A percentile compares a stretch with the other conserved stretches of the same genome.
phyloP scores from a whole-genome alignment of 2,888 invertebrate genomes.

The Eristalis intricaria region DNA sequence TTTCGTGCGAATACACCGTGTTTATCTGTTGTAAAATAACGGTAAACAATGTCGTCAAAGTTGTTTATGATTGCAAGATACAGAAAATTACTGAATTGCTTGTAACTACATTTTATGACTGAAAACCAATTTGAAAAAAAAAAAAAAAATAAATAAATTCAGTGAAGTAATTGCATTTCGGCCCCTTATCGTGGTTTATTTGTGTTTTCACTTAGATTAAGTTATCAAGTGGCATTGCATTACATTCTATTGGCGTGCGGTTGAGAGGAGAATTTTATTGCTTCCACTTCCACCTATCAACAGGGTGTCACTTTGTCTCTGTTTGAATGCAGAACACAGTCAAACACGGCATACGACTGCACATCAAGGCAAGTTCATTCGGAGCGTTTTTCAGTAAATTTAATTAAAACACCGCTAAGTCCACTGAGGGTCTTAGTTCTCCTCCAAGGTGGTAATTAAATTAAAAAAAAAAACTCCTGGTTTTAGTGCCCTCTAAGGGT shows the following conservation, averaged over 20 bases:
- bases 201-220: constrained; percentile 6
- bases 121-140: neutral
- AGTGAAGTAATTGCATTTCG: constrained; percentile 4
- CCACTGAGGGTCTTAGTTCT: no score
- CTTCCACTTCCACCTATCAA: neutral
- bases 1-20: neutral
- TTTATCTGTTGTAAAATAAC: neutral
- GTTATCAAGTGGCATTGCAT: neutral
- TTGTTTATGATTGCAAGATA: constrained; percentile 9
- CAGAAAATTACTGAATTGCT: neutral
- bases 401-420: neutral
- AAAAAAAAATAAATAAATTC: no score
- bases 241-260: neutral
- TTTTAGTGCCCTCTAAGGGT: no score
- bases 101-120: constrained; percentile 8
- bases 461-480: no score
- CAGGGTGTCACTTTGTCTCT: neutral
- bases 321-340: no score
- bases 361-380: neutral
- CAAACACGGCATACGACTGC: no score
- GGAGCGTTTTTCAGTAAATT: neutral
- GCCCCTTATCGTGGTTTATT: neutral
- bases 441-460: no score
- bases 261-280: neutral
- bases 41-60: neutral